Base-by-base conservation (phyloP, 1,140 invertebrate genomes). In the Neotoxoptera formosana region DNA sequence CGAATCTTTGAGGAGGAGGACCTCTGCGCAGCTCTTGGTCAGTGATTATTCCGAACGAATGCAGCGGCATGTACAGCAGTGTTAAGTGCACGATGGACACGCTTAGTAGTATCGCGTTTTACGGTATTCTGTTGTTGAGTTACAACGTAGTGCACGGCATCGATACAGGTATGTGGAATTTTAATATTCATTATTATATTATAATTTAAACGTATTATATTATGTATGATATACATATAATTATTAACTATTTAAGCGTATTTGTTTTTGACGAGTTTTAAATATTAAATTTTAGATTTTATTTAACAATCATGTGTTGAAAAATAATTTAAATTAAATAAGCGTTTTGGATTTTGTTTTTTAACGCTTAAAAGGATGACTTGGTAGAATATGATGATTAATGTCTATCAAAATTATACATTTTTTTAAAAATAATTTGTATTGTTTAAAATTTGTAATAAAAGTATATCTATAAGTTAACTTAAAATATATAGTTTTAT, bases 1-100 rank as follows among this genome's bases (percentile, higher is more conserved):
- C 45, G 53, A 89, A 56, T 20, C 48, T 89, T 81, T n/a, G 47
- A 92, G 91, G 91, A 92, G 91, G 60, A 92, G 90, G 91, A 92
- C 76, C n/a, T 41, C 67, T n/a, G 60, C 60, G 30, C 60, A 83
- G 48, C 21, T 92, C 91, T 92, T 51, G 91, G 76, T 84, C 67
- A 92, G 76, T 83, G 21, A 47, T 81, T 76, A 76, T 51, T 81
- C 41, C 23, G 91, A 51, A 36, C n/a, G 17, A 81, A 81, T 21
- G 34, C 17, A 48, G 21, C 23, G 30, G 30, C 45, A n/a, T 47
- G 67, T 23, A 92, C 91, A 93, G 51, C 81, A 93, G 91, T 93
- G 81, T 56, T 8, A 41, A 41, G 81, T 86, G 25, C 23, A 93
- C 45, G 81, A 93, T 93, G 91, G 81, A 93, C 91, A 45, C 23